Base-by-base conservation (phyloP, 2,113 vertebrate genomes). In the Cheilinus undulatus region DNA sequence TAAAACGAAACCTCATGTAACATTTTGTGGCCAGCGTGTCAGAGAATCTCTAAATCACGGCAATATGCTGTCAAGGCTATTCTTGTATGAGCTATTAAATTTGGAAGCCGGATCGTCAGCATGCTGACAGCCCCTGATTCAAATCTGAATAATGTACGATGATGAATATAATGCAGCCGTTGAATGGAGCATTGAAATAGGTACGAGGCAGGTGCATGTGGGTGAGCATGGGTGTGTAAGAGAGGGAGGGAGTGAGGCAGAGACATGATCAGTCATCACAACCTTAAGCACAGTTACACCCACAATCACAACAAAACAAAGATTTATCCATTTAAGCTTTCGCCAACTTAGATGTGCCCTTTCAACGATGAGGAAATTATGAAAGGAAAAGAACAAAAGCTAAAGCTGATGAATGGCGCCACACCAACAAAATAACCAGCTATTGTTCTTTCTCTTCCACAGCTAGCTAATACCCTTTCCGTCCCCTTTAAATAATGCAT, bases 111-210 rank as follows among this genome's bases (percentile, higher is more conserved):
- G 78, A 84, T 73, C 67, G 73, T 82, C 88, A 80, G 75, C 58
- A 79, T 74, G 75, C 77, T 90, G 89, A 88, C 85, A 86, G 85
- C 24, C 69, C 74, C 70, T 91, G 91, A 91, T 90, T 92, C 76
- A 88, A 75, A 84, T 80, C 82, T 92, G 87, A 92, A 92, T 91
- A 91, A 91, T 92, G 85, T 78, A 91, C 48, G 80, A 89, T 80
- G 82, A 81, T 77, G 85, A 88, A 86, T 88, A 80, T 83, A 76
- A 81, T 84, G 85, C 79, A 67, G 62, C 62, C 51, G 54, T 56
- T 85, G 79, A 86, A 78, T 76, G 70, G 80, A 45, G 70, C 82
- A 73, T 81, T 82, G 84, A 90, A 85, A 89, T 83, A 79, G 83
- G 84, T 80, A 80, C 73, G 36, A 27, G 43, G 53, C 82, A 87